Conservation (phyloP, 2,113 vertebrate species). For the Caloenas nicobarica region DNA sequence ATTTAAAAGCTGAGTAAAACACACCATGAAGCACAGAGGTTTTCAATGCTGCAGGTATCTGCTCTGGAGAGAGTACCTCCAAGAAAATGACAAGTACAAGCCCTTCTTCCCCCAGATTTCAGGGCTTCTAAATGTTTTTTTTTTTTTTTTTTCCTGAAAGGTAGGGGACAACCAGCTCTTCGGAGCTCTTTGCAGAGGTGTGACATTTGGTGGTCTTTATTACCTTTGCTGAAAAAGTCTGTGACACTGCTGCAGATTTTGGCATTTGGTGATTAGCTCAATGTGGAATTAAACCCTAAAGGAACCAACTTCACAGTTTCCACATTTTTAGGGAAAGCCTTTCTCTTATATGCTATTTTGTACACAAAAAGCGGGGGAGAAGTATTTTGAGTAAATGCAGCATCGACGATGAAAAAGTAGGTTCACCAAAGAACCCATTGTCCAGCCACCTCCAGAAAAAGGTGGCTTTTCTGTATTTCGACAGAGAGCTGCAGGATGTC, state of each 20-base stretch:
- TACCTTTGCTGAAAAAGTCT: background rate
- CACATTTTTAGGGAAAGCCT: background rate
- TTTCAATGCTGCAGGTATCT: background rate
- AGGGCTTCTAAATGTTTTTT: background rate
- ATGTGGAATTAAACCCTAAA: background rate
- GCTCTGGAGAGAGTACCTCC: background rate
- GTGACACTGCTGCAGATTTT: background rate
- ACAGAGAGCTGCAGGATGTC: background rate
- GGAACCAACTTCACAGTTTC: background rate
- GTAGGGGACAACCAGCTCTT: background rate
- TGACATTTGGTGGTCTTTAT: background rate
- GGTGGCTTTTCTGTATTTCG: background rate
- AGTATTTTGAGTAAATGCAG: background rate
- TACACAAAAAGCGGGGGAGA: background rate
- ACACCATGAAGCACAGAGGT: background rate
- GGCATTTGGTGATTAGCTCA: background rate
- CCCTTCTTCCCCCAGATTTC: background rate
- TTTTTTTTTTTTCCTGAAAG: background rate
- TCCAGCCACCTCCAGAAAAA: background rate
- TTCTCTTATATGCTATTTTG: background rate
- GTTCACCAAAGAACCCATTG: background rate
- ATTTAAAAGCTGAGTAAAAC: background rate
- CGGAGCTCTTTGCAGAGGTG: background rate
- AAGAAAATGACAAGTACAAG: background rate
- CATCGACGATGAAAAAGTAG: fast-evolving